Evolutionary conservation across 2,888 invertebrate genomes (phyloP), one percentile per base, ranked within the genome.

Genomic region (Drosophila paranaensis): DNA sequence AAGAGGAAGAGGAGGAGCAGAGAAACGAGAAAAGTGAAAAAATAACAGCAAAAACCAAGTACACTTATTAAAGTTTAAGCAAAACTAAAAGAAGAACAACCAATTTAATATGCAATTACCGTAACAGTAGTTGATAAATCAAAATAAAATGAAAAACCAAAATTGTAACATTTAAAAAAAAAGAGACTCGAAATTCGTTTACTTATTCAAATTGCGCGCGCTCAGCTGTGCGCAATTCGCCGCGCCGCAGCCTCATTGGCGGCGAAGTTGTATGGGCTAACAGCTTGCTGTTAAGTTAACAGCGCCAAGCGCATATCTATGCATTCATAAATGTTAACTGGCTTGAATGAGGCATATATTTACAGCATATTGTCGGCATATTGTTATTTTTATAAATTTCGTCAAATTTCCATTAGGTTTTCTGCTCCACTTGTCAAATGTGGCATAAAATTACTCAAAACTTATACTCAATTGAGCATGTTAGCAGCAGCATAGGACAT

Each of bases 61-160:
- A 86, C 88, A 86, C 84, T 89, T 88, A 90, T 86, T 90, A 87
- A 81, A 77, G 55, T 76, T 75, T 84, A 88, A 88, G 89, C 78
- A 87, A 82, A 68, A 69, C 42, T 60, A 70, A 71, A 48, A 64
- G 4, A 75, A 46, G 46, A 82, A 75, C 71, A 85, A 89, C 72
- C 88, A 89, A 88, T 86, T 88, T 90, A 90, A 89, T 89, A 88
- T 88, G 86, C 83, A 88, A 88, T 90, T 88, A 86, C 86, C 76
- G 72, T 79, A 89, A 86, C 66, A 81, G 90, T 90, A 90, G 90
- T 88, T 90, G 89, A 86, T 90, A 88, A 88, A 82, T 88, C 78
- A 88, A 86, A 90, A 89, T 77, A 70, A 83, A 86, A 70, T 10
- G 2, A 73, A 60, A 74, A 71, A 67, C 54, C 64, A 70, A 88